Evolutionary conservation across 2,797 vertebrate genomes (phyloP).

Genomic region (Xyrichtys novacula): DNA sequence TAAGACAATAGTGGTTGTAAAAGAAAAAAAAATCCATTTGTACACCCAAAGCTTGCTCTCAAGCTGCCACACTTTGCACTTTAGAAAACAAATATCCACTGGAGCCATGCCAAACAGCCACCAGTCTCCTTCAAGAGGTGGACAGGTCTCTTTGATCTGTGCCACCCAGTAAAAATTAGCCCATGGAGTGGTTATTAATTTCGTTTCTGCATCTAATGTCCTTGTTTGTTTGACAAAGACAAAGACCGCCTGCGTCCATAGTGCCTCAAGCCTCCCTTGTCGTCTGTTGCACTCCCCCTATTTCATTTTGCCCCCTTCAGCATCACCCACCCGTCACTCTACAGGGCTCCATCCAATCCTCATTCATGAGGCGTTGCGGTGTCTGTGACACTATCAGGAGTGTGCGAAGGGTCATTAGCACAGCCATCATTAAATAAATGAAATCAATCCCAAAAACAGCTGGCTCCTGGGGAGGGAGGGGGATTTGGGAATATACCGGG

Average conservation of each 20-base stretch:
- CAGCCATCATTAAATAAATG: constrained; percentile 89
- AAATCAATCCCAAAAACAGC: constrained; percentile 91
- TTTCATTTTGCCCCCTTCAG: constrained; percentile 57
- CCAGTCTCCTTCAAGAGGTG: constrained; percentile 65
- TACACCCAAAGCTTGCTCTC: constrained; percentile 42
- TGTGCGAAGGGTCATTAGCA: constrained; percentile 86
- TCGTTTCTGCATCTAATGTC: constrained; percentile 61
- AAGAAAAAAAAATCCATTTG: constrained; percentile 59
- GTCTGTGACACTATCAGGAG: constrained; percentile 84
- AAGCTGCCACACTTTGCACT: constrained; percentile 43
- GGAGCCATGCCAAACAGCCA: constrained; percentile 56
- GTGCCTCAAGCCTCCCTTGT: constrained; percentile 42
- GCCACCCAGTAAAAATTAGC: constrained; percentile 68
- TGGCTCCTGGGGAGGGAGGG: constrained; percentile 81
- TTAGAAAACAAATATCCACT: constrained; percentile 72
- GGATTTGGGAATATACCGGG: constrained; percentile 60
- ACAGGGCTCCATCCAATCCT: constrained; percentile 72
- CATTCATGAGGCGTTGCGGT: constrained; percentile 72
- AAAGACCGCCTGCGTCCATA: constrained; percentile 67
- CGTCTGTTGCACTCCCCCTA: constrained; percentile 36
- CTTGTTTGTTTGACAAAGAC: constrained; percentile 82
- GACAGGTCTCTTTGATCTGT: constrained; percentile 72
- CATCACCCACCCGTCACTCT: constrained; percentile 62
- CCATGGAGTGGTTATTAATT: constrained; percentile 74
- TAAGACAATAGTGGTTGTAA: constrained; percentile 54